Conservation (phyloP, 1,140 invertebrate species). For the Oscheius sp. region DNA sequence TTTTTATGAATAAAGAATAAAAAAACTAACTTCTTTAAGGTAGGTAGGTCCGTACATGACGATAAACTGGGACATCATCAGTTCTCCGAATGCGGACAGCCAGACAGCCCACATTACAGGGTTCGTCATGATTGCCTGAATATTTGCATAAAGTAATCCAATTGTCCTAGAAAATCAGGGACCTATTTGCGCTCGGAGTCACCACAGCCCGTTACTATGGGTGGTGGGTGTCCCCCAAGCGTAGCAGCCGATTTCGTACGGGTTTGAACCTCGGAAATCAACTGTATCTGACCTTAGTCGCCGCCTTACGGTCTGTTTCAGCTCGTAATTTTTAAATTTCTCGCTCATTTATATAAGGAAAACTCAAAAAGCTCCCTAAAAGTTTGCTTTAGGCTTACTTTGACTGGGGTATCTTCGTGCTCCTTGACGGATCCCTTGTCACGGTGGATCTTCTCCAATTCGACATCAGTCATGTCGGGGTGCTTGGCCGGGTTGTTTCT, state of each 20-base stretch:
- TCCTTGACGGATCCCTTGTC: constrained; percentile 34
- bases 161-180: too few species aligned
- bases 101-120: constrained; percentile 39
- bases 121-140: constrained; percentile 38
- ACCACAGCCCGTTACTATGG: too few species aligned
- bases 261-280: too few species aligned
- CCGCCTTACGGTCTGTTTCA: too few species aligned
- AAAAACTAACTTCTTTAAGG: constrained; percentile 25
- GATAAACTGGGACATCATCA: constrained; percentile 43
- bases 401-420: constrained; percentile 33
- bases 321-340: too few species aligned
- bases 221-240: too few species aligned
- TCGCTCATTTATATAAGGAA: too few species aligned
- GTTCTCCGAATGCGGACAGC: constrained; percentile 40
- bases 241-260: too few species aligned
- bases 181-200: too few species aligned
- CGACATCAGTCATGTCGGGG: constrained; percentile 35
- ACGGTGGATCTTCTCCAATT: constrained; percentile 42
- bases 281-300: too few species aligned
- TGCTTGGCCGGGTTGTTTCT: constrained; percentile 36
- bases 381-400: constrained; percentile 16
- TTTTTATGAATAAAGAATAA: background rate
- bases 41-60: constrained; percentile 42
- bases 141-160: too few species aligned
- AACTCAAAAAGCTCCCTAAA: too few species aligned